These are phyloP conservation scores for Panorpa germanica DNA, from an alignment of 2,888 invertebrate species.

Conservation along the genomic window DNA sequence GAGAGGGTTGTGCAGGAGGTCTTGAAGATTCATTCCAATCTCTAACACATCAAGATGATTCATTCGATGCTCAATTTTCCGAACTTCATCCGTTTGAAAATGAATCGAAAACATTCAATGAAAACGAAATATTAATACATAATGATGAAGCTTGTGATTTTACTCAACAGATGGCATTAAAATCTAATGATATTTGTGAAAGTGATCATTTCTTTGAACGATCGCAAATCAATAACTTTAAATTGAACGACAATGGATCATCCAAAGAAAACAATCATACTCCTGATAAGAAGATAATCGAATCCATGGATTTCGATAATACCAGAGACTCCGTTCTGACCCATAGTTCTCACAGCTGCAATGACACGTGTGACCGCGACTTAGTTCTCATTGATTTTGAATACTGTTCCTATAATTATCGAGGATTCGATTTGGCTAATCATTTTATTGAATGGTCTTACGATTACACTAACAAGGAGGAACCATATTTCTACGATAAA, in stretches of 20 bases:
- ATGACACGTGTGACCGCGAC: conserved; percentile 30
- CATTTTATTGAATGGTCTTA: conserved; percentile 88
- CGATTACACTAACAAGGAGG: conserved; percentile 61
- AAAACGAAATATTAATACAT: too few species aligned
- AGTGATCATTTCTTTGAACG: too few species aligned
- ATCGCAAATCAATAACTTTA: too few species aligned
- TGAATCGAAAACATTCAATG: too few species aligned
- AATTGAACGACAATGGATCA: too few species aligned
- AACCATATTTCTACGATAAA: conserved; percentile 57
- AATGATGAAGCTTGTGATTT: conserved; percentile 13
- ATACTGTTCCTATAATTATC: conserved; percentile 87
- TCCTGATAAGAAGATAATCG: conserved; percentile 10
- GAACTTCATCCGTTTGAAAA: too few species aligned
- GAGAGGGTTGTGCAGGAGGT: conserved; percentile 26
- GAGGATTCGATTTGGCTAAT: conserved; percentile 87
- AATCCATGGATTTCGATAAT: conserved; percentile 19
- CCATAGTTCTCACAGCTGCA: conserved; percentile 23
- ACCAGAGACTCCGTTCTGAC: conserved; percentile 24
- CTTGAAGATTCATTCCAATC: too few species aligned
- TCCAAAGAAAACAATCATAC: conserved; percentile 15
- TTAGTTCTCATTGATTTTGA: conserved; percentile 81
- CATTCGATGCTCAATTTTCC: too few species aligned
- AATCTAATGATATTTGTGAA: too few species aligned
- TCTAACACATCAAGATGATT: not conserved
- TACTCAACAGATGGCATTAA: too few species aligned